Evolutionary conservation across 92 coral and sea anemone species (phyloP).

Genomic region (Epizoanthus illoricatus): DNA sequence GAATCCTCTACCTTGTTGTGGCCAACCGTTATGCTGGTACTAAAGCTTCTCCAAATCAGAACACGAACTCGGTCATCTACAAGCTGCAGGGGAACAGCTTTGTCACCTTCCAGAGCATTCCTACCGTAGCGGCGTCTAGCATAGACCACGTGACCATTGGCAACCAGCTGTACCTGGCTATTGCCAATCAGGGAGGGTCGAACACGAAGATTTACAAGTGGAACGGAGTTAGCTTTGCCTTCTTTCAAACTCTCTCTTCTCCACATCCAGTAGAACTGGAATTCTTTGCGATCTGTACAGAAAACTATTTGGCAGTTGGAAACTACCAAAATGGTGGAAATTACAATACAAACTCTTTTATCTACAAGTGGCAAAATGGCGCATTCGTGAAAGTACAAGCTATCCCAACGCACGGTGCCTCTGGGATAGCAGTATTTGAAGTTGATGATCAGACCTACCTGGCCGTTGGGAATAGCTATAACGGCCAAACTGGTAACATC

Average conservation of each 20-base stretch:
- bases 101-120: neutral
- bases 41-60: neutral
- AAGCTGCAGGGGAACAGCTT: conserved; percentile 30
- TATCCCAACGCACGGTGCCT: conserved; percentile 40
- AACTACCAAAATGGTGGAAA: conserved; percentile 9
- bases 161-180: neutral
- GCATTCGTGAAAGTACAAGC: conserved; percentile 42
- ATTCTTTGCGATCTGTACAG: conserved; percentile 23
- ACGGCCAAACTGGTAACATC: neutral
- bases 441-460: conserved; percentile 30
- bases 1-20: conserved; percentile 44
- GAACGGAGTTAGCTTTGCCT: neutral
- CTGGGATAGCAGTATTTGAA: conserved; percentile 28
- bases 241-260: conserved; percentile 2
- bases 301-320: conserved; percentile 19
- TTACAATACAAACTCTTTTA: conserved; percentile 34
- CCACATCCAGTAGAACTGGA: neutral
- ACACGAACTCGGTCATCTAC: conserved; percentile 30
- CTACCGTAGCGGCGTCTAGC: conserved; percentile 20
- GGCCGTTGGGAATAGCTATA: conserved; percentile 43
- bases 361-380: conserved; percentile 44
- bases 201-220: conserved; percentile 11
- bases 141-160: conserved; percentile 7
- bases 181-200: conserved; percentile 12
- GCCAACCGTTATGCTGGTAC: conserved; percentile 42